phyloP scores from a whole-genome alignment of 2,888 invertebrate genomes.

The Tolmerus cingulatus region DNA sequence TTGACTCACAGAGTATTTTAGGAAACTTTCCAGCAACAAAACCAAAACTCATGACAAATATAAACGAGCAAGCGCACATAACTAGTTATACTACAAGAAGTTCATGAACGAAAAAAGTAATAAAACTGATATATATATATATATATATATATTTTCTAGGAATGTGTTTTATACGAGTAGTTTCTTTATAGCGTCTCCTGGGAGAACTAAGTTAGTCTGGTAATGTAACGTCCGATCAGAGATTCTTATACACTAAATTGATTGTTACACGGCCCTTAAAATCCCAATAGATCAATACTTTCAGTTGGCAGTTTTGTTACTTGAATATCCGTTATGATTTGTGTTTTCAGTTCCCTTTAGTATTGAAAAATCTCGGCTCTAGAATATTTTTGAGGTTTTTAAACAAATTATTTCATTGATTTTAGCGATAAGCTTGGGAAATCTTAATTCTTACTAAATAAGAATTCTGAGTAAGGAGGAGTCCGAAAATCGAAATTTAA shows the following conservation, averaged over 20 bases:
- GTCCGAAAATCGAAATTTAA: too few relatives aligned
- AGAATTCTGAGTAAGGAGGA: too few relatives aligned
- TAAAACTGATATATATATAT: conserved; percentile 15
- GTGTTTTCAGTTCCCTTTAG: background rate
- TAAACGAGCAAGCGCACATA: conserved; percentile 45
- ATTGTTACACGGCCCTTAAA: background rate
- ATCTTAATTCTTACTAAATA: too few relatives aligned
- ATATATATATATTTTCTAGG: conserved; percentile 29
- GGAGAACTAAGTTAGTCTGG: conserved; percentile 20
- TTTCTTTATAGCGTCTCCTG: conserved; percentile 25
- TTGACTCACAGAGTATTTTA: background rate
- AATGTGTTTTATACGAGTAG: conserved; percentile 24
- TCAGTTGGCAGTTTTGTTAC: background rate
- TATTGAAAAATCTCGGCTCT: background rate
- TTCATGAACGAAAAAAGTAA: conserved; percentile 26
- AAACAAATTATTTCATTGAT: too few relatives aligned
- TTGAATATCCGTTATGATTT: background rate
- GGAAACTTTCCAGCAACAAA: conserved; percentile 6
- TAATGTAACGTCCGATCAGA: conserved; percentile 29
- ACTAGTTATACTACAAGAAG: conserved; percentile 24
- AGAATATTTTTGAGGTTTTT: too few relatives aligned
- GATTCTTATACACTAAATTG: conserved; percentile 2
- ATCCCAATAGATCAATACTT: background rate
- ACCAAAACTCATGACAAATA: conserved; percentile 10
- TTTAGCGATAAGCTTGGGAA: too few relatives aligned